Evolutionary conservation across 1,140 invertebrate species (phyloP).

Genomic region (Contarinia nasturtii): DNA sequence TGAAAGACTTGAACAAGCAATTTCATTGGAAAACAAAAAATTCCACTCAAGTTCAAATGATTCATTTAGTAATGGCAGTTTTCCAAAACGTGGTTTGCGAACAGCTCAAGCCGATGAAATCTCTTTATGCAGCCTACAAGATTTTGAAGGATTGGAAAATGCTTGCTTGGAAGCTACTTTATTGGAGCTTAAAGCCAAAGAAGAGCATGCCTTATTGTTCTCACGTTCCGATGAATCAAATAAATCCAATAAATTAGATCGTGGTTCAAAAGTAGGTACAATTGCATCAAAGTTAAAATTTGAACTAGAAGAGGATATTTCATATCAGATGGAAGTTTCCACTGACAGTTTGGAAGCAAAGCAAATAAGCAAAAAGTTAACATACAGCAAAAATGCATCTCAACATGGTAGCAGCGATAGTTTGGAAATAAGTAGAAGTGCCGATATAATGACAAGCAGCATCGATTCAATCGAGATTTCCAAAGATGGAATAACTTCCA

Average conservation of each 20-base stretch:
- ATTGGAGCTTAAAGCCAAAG: conserved; percentile 62
- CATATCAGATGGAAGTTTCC: conserved; percentile 35
- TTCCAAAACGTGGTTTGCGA: conserved; percentile 41
- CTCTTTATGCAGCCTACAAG: conserved; percentile 79
- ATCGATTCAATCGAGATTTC: conserved; percentile 41
- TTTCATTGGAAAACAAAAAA: conserved; percentile 40
- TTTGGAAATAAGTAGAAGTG: conserved; percentile 31
- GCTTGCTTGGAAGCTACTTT: conserved; percentile 67
- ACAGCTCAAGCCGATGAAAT: conserved; percentile 71
- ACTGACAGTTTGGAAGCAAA: conserved; percentile 41
- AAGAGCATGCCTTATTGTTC: conserved; percentile 61
- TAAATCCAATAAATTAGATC: conserved; percentile 30
- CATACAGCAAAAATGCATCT: conserved; percentile 14
- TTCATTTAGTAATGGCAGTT: conserved; percentile 54
- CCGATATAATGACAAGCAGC: conserved; percentile 36
- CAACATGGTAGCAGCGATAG: conserved; percentile 35
- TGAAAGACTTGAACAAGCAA: conserved; percentile 69
- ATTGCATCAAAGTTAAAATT: conserved; percentile 7
- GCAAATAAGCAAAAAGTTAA: conserved; percentile 14
- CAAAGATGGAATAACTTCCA: conserved; percentile 15
- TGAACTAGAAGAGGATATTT: conserved; percentile 17
- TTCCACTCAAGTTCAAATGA: conserved; percentile 48
- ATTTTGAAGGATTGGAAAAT: conserved; percentile 82
- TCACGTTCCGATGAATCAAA: conserved; percentile 34
- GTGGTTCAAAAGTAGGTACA: conserved; percentile 11